Evolutionary conservation across 2,888 invertebrate species (phyloP).

Genomic region (Prosopocoilus inquinatus): DNA sequence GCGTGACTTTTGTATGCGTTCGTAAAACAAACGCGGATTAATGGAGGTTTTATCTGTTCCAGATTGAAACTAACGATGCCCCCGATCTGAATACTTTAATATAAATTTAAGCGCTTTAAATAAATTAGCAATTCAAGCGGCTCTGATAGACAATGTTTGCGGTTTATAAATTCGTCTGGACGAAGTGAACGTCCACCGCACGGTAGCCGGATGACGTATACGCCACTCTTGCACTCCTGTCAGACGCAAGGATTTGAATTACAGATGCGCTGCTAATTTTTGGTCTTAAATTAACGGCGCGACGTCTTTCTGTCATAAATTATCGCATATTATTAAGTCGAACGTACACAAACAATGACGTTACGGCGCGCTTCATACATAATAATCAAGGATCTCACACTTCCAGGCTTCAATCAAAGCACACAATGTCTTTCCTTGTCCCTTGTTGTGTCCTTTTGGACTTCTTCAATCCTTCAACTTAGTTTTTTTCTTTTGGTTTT

Average conservation of each 20-base stretch:
- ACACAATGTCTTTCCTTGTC: neutral
- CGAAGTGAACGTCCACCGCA: slow-evolving; percentile 16
- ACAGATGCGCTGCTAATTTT: slow-evolving; percentile 11
- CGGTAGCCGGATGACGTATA: slow-evolving; percentile 10
- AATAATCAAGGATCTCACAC: no score
- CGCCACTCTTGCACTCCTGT: slow-evolving; percentile 13
- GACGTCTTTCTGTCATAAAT: no score
- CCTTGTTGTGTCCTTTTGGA: no score
- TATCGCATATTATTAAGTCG: no score
- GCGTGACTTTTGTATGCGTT: slow-evolving; percentile 22
- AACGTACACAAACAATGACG: no score
- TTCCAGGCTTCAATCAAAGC: neutral
- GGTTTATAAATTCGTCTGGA: slow-evolving; percentile 29
- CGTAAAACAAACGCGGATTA: slow-evolving; percentile 24
- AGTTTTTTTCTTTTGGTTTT: no score
- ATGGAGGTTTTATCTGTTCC: slow-evolving; percentile 20
- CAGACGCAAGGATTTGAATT: slow-evolving; percentile 14
- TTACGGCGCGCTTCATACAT: no score
- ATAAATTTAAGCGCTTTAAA: slow-evolving; percentile 31
- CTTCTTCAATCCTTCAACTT: no score
- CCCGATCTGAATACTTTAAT: slow-evolving; percentile 23
- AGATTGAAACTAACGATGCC: slow-evolving; percentile 25
- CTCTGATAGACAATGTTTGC: slow-evolving; percentile 27
- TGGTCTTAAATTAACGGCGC: neutral
- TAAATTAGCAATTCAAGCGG: slow-evolving; percentile 33